Percentiles rank a stretch among this genome's conserved stretches.
Conservation (phyloP, 2,888 invertebrate genomes). For the Aproaerema taeniolella region DNA sequence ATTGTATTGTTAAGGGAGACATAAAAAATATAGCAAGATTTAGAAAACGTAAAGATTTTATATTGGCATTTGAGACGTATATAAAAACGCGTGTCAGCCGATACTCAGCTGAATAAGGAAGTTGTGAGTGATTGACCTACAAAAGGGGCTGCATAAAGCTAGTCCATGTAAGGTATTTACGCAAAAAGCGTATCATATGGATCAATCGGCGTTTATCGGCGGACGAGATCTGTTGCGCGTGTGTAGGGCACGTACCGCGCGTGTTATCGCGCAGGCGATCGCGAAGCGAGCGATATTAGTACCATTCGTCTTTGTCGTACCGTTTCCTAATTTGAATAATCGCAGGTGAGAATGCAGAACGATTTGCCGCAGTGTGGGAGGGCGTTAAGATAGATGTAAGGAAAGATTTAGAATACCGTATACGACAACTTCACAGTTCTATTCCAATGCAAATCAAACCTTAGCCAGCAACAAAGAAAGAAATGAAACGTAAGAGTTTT, state of each 20-base stretch:
- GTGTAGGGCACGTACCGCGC: constrained; percentile 61
- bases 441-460: constrained; percentile 4
- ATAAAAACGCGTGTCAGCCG: no score
- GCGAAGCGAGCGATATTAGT: constrained; percentile 66
- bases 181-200: constrained; percentile 69
- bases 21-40: constrained; percentile 6
- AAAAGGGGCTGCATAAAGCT: constrained; percentile 44
- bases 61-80: constrained; percentile 1
- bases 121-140: constrained; percentile 12
- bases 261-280: constrained; percentile 62
- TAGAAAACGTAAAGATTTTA: constrained; percentile 8
- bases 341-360: constrained; percentile 71
- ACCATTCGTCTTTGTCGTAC: constrained; percentile 77
- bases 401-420: constrained; percentile 11
- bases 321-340: constrained; percentile 76
- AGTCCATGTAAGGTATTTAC: constrained; percentile 59
- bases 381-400: constrained; percentile 28
- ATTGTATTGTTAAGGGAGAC: constrained; percentile 10
- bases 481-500: constrained; percentile 63
- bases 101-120: constrained; percentile 6
- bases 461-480: constrained; percentile 36
- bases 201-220: constrained; percentile 70
- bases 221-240: constrained; percentile 68
- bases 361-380: constrained; percentile 53
- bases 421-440: no score